These are phyloP conservation scores for Eublepharis macularius DNA, from an alignment of 2,113 vertebrate genomes.

Conservation along the genomic window DNA sequence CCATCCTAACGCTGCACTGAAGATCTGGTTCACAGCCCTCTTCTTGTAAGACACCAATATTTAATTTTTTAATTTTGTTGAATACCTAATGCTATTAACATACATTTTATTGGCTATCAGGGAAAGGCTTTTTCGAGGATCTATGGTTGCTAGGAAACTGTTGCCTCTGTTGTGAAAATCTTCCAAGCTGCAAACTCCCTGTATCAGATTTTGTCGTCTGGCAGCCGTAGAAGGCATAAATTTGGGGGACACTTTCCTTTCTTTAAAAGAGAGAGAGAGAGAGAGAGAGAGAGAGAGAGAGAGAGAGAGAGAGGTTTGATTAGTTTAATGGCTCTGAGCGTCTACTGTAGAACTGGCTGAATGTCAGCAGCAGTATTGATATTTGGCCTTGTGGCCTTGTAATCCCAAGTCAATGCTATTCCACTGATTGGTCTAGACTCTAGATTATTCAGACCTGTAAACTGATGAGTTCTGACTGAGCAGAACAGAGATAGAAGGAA, in stretches of 20 bases:
- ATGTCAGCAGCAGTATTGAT: neutral
- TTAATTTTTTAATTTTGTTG: conserved; percentile 35
- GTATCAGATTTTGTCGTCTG: conserved; percentile 54
- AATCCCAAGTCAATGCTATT: neutral
- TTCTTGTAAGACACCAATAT: conserved; percentile 16
- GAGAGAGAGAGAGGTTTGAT: conserved; percentile 14
- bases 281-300: too few species aligned
- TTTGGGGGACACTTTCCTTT: conserved; percentile 25
- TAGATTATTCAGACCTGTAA: neutral
- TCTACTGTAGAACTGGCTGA: neutral
- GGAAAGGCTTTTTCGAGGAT: conserved; percentile 66
- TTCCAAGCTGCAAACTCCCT: conserved; percentile 57
- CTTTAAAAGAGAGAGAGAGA: too few species aligned
- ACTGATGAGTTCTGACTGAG: neutral
- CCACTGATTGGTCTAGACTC: neutral
- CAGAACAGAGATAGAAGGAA: neutral
- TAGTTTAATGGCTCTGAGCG: conserved; percentile 17
- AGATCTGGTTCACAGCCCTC: conserved; percentile 44
- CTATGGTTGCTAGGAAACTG: conserved; percentile 73
- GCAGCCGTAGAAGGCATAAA: conserved; percentile 51
- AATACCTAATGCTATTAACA: conserved; percentile 62
- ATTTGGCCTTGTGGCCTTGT: neutral
- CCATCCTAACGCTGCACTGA: neutral
- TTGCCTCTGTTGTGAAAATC: conserved; percentile 65
- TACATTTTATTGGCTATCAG: conserved; percentile 67